Conservation (phyloP, 2,797 vertebrate genomes). For the Petrocephalus sullivani region DNA sequence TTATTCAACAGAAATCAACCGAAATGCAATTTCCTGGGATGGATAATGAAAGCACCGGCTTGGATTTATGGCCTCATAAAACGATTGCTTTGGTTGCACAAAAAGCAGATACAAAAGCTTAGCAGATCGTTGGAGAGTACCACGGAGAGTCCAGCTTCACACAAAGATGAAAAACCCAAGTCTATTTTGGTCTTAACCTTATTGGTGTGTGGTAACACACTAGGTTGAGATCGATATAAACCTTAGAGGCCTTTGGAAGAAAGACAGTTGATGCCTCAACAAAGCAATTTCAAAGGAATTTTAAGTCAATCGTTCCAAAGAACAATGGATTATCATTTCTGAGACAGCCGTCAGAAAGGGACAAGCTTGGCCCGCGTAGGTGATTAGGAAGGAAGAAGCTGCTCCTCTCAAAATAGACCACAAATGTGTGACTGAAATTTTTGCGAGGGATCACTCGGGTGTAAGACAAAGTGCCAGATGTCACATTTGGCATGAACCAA, state of each 20-base stretch:
- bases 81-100: not conserved
- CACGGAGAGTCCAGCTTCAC: not conserved
- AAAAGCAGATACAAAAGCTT: not conserved
- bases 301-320: not conserved
- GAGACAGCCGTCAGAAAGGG: not conserved
- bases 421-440: not conserved
- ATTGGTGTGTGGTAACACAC: not conserved
- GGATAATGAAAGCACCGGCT: not conserved
- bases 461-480: not conserved
- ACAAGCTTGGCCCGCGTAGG: not conserved
- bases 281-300: constrained; percentile 11
- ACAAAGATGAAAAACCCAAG: not conserved
- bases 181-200: not conserved
- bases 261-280: not conserved
- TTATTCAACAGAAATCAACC: constrained; percentile 1
- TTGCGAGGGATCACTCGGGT: not conserved
- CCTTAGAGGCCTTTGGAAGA: not conserved
- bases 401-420: not conserved
- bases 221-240: not conserved
- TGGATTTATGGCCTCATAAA: not conserved
- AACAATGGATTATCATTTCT: not conserved
- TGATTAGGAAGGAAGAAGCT: not conserved
- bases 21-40: not conserved
- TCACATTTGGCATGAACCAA: not conserved
- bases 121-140: not conserved